Base-by-base conservation (phyloP, 1,140 invertebrate species). In the Drosophila rhopaloa region DNA sequence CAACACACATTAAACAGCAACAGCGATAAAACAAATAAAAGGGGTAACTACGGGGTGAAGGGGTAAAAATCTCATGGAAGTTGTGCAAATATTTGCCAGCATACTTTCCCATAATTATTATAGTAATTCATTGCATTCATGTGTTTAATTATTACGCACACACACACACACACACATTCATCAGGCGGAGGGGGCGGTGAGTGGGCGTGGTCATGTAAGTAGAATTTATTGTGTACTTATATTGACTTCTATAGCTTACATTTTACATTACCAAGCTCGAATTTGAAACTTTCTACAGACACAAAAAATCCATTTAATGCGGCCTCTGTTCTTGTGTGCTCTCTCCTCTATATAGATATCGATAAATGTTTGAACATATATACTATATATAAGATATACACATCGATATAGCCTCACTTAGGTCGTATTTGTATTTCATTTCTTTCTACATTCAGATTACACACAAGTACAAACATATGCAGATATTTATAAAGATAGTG, bases 251-350 rank as follows among this genome's bases (percentile, higher is more conserved):
- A 86, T 83, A 83, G 76, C 74, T 78, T 78, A 78, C 75, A 32
- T 83, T 89, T 82, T 88, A 86, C 67, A 77, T 84, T 88, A 84
- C 71, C 84, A 88, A 89, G 84, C 84, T 88, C 84, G 85, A 89
- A 88, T 88, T 84, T 88, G 79, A 88, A 88, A 88, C 84, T 75
- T 89, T 84, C 84, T 89, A 88, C 84, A 89, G 82, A 88, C 84
- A 88, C 80, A 84, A 88, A 83, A 83, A 71, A 79, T 67, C 53
- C 62, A 76, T 59, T 81, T 81, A 62, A 77, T 80, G 80, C 79
- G 67, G 57, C 43, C 55, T 56, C 50, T 10, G 13, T 50, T 44
- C 44, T 8, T 19, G 10, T 16, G 14, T 35, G 14, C 27, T 43
- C 14, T 14, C 48, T n/a, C 19, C 13, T 56, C 32, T 29, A 9